Base-by-base conservation (phyloP, 2,888 invertebrate species). In the Macrosoma leucophasiata region DNA sequence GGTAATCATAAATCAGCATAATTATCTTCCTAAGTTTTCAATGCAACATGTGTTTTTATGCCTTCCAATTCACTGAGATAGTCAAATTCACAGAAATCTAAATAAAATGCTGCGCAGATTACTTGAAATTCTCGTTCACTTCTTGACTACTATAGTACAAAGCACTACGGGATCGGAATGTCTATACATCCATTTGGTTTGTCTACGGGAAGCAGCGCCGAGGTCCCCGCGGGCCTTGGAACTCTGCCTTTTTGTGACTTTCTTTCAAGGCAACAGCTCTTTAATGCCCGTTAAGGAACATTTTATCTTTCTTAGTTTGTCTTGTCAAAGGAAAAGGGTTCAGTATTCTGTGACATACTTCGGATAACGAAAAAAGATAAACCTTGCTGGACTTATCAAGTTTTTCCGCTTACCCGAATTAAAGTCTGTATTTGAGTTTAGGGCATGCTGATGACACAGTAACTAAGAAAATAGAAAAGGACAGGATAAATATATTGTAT, bases 261-360 rank as follows among this genome's bases (percentile, higher is more conserved):
- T 63, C 60, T 65, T 67, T 59, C 65, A 67, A 65, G 65, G 64
- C 58, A 62, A 67, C 70, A 62, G 55, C 64, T 61, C 77, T 76
- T 74, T 81, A 81, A 81, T 79, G 78, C 76, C 65, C 67, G 69
- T 68, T 75, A 68, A 73, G 66, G 70, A 72, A 67, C 72, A 70
- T 81, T 82, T 82, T 82, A 79, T 79, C 78, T 79, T 72, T 76
- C 70, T 70, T 73, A 75, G 73, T 78, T 75, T 75, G 71, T 74
- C 69, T 65, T 68, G 46, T 58, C 52, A 50, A 64, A 69, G 56
- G 58, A 70, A 69, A 79, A 75, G 82, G 81, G 79, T 81, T 77
- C 68, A 70, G 75, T 67, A 67, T 58, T 62, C 58, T 49, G 74
- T 70, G 71, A 75, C 77, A 76, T 69, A 71, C 62, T 71, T 65